These are phyloP conservation scores for Drosophila equinoxialis DNA, from an alignment of 1,140 invertebrate species.

Conservation along the genomic window DNA sequence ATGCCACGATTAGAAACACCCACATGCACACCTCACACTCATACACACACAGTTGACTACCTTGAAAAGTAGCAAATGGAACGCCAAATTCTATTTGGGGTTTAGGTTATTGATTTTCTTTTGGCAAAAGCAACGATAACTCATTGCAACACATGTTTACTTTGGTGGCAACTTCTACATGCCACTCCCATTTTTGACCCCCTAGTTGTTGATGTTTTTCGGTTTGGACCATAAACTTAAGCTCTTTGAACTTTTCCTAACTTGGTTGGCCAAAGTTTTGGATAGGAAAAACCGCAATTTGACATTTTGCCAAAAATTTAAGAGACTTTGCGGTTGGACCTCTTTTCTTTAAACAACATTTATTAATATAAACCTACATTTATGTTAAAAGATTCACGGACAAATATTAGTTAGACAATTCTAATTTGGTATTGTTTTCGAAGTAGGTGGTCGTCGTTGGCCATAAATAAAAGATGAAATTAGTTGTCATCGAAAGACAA, in stretches of 20 bases:
- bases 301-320: slow-evolving; percentile 81
- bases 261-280: slow-evolving; percentile 53
- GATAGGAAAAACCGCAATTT: slow-evolving; percentile 61
- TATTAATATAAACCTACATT: neutral
- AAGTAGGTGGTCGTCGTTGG: neutral
- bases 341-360: slow-evolving; percentile 5
- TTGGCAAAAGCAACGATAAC: slow-evolving; percentile 63
- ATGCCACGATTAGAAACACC: slow-evolving; percentile 67
- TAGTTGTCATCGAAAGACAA: slow-evolving; percentile 21
- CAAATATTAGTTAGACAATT: slow-evolving; percentile 11
- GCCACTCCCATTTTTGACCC: slow-evolving; percentile 27
- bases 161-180: slow-evolving; percentile 61
- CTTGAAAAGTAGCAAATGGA: slow-evolving; percentile 8
- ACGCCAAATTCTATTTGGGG: slow-evolving; percentile 8
- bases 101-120: slow-evolving; percentile 62
- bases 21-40: slow-evolving; percentile 38
- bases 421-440: slow-evolving; percentile 21
- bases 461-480: slow-evolving; percentile 29
- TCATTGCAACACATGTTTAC: slow-evolving; percentile 79
- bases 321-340: slow-evolving; percentile 54
- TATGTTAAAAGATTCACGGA: neutral
- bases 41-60: slow-evolving; percentile 14
- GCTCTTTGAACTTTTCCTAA: slow-evolving; percentile 77
- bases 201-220: slow-evolving; percentile 52
- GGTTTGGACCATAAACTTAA: slow-evolving; percentile 57